A percentile compares a stretch with the other conserved stretches of the same genome.
These are phyloP conservation scores for Archegozetes longisetosus DNA, from an alignment of 1,140 invertebrate genomes.

Conservation along the genomic window DNA sequence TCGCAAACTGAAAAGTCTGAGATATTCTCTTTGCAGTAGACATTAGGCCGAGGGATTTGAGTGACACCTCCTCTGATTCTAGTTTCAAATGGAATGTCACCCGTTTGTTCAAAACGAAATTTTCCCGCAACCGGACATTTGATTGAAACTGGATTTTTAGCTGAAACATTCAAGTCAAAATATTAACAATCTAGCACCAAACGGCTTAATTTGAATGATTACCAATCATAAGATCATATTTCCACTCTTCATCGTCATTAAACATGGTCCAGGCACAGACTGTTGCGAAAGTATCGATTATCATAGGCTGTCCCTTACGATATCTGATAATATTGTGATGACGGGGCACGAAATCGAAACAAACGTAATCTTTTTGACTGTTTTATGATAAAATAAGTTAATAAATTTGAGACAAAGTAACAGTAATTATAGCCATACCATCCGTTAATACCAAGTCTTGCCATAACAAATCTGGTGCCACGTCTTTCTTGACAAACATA, in stretches of 20 bases:
- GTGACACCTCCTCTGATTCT: constrained; percentile 87
- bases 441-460: constrained; percentile 82
- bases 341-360: constrained; percentile 84
- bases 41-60: constrained; percentile 70
- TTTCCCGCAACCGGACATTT: constrained; percentile 90
- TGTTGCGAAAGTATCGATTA: constrained; percentile 71
- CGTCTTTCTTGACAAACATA: constrained; percentile 83
- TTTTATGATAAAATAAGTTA: constrained; percentile 21
- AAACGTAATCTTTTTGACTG: constrained; percentile 92
- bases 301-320: constrained; percentile 67
- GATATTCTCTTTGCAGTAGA: constrained; percentile 81
- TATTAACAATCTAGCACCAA: too few species aligned
- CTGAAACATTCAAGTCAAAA: constrained; percentile 31
- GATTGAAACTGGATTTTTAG: constrained; percentile 76
- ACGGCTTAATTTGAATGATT: too few species aligned
- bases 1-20: constrained; percentile 88
- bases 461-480: constrained; percentile 81
- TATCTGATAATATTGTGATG: constrained; percentile 92
- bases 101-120: constrained; percentile 77
- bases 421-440: constrained; percentile 41
- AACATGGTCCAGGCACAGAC: constrained; percentile 89
- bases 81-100: constrained; percentile 73
- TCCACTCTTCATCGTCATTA: constrained; percentile 63
- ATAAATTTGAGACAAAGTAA: constrained; percentile 8
- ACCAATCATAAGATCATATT: constrained; percentile 67